Evolutionary conservation across 1,140 invertebrate species (phyloP), one percentile per base, ranked within the genome.

Genomic region (Brachionus plicatilis): DNA sequence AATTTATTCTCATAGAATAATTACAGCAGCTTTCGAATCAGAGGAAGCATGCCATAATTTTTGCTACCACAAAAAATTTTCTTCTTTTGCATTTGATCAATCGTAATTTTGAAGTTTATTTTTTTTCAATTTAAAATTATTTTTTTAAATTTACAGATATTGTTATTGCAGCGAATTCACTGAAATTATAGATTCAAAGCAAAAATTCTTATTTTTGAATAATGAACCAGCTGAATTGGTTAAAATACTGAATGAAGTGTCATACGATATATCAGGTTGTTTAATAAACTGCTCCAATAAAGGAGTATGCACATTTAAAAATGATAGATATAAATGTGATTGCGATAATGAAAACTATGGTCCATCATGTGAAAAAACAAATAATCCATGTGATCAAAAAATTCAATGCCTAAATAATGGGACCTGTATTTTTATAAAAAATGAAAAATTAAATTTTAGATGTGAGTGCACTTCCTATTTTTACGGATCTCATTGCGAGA

Each of bases 231-330:
- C 14, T n/a, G 43, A 37, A 29, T 45, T 78, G 7, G 7, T 6
- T 14, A 17, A 50, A 27, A 43, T 78, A 12, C 9, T 78, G 2
- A 29, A 2, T 14, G 41, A 50, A 29, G n/a, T 47, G 0, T 20
- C 29, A 43, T 80, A 80, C 33, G 78, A 80, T 41, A 11, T 80
- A 29, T 53, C 50, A 4, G 78, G 78, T 2, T 80, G 78, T 43
- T 27, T 80, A 24, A 8, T 56, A 1, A 80, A 80, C 17, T 80
- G 78, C n/a, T 27, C 50, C 0, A 60, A 56, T n/a, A 50, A 80
- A 12, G 78, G 78, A 24, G 3, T 12, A 8, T 80, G 78, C 41
- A 0, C 0, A 1, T 20, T 80, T 8, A 53, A 29, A 11, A n/a
- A 37, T 33, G 4, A 60, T 43, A 6, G 12, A 41, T 80, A 53